These are phyloP conservation scores for Phodopus roborovskii DNA, from an alignment of 2,113 vertebrate genomes.

Conservation along the genomic window DNA sequence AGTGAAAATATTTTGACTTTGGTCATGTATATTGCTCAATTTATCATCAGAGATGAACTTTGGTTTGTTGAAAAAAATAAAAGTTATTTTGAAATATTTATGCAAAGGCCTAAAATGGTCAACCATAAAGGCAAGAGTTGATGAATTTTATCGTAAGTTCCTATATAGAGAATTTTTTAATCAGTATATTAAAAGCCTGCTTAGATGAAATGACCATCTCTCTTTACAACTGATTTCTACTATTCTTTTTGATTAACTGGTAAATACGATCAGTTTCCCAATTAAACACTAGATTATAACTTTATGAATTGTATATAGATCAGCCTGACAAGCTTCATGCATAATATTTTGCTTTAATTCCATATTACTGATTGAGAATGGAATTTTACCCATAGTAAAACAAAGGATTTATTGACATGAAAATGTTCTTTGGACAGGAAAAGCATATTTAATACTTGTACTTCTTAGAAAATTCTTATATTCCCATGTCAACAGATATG, in stretches of 20 bases:
- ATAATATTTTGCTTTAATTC: conserved; percentile 59
- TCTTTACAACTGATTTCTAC: background rate
- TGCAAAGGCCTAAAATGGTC: background rate
- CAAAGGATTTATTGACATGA: conserved; percentile 5
- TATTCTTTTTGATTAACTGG: conserved; percentile 27
- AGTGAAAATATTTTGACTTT: background rate
- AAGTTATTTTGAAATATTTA: conserved; percentile 43
- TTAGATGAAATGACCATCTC: background rate
- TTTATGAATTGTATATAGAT: background rate
- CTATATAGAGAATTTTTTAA: conserved; percentile 1
- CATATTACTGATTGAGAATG: conserved; percentile 48
- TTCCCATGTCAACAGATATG: background rate
- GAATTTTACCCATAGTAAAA: conserved; percentile 31
- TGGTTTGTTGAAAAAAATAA: background rate
- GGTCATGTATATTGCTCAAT: background rate
- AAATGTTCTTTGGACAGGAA: background rate
- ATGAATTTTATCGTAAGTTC: conserved; percentile 8
- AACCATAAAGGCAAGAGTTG: conserved; percentile 1
- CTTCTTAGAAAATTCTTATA: conserved; percentile 22
- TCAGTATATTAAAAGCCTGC: background rate
- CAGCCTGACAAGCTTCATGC: background rate
- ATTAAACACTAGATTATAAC: background rate
- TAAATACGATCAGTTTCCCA: conserved; percentile 22
- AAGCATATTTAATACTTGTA: conserved; percentile 4
- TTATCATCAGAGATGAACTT: background rate